Evolutionary conservation across 92 coral and sea anemone species (phyloP), one percentile per base, ranked within the genome.

Genomic region (Bergia sp.): DNA sequence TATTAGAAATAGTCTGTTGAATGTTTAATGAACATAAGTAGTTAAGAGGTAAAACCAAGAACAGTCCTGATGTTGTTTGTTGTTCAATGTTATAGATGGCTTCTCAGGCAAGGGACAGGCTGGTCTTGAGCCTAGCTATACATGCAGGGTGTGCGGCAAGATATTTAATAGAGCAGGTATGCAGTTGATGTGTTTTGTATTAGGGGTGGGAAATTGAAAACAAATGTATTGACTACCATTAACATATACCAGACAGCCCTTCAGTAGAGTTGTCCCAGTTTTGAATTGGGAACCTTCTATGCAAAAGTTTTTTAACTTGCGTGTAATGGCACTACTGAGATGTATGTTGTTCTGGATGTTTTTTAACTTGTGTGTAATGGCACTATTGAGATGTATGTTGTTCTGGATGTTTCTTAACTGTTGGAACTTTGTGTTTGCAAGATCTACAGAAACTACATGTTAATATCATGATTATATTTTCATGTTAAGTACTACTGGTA

Each of bases 101-200:
- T 93, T 97, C 72, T 95, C 99, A 15, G 96, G 96, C 37, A 95
- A 94, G 81, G 93, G 96, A 86, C 98, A 93, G 73, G 93, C 94
- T 47, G 92, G 93, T 21, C 92, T 95, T 20, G 98, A 97, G 73
- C 97, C 96, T n/a, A 92, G 98, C 57, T 97, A 97, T 89, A 97
- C 99, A 5, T 97, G 99, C 40, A 89, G 99, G 76, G 90, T 97
- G 7, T 97, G 99, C 82, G 99, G 99, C 64, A 97, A 97, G 85
- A 94, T 97, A 41, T 97, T 97, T 93, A 97, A 97, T 91, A 92
- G 99, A 91, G 99, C 99, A 94, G 99, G 99, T 95, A 41, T 69
- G 77, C 76, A 82, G 37, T 21, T 21, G 53, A 50, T 11, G 20
- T 23, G 20, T 18, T 4, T 5, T 50, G 47, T 15, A 36, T 39